Percentiles rank a stretch among this genome's conserved stretches.
Evolutionary conservation across 2,113 vertebrate species (phyloP).

Genomic region (Ceuthmochares aereus): DNA sequence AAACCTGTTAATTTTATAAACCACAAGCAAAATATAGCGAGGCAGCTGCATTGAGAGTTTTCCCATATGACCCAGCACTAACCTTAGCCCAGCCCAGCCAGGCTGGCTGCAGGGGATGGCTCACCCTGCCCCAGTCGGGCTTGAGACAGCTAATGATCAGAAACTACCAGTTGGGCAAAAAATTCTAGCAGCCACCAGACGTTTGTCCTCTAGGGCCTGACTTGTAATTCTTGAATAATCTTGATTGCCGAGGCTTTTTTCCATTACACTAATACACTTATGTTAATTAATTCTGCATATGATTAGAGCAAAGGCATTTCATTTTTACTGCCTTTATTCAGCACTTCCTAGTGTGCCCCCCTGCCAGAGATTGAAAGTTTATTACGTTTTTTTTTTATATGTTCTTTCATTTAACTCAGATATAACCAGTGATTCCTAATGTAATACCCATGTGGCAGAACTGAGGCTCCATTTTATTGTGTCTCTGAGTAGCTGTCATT

Average conservation of each 20-base stretch:
- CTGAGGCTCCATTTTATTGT: neutral
- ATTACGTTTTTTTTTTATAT: neutral
- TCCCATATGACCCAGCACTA: slow-evolving; percentile 2
- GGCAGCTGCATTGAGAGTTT: slow-evolving; percentile 47
- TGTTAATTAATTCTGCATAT: neutral
- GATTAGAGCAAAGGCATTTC: neutral
- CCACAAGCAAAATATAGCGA: slow-evolving; percentile 53
- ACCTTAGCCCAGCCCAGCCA: neutral
- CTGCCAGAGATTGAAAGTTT: neutral
- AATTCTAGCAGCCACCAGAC: neutral
- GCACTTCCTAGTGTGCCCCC: neutral
- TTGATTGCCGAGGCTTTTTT: neutral
- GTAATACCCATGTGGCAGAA: neutral
- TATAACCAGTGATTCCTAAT: neutral
- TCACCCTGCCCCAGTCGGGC: neutral
- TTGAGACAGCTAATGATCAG: neutral
- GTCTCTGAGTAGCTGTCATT: neutral
- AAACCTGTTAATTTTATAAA: slow-evolving; percentile 60
- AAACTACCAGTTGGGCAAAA: neutral
- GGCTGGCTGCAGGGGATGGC: neutral
- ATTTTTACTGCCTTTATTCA: neutral
- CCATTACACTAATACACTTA: neutral
- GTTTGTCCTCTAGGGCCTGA: neutral
- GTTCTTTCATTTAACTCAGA: neutral
- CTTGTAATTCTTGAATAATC: slow-evolving; percentile 1